Evolutionary conservation across 1,140 invertebrate species (phyloP), one percentile per base, ranked within the genome.

Genomic region (Theocolax elegans): DNA sequence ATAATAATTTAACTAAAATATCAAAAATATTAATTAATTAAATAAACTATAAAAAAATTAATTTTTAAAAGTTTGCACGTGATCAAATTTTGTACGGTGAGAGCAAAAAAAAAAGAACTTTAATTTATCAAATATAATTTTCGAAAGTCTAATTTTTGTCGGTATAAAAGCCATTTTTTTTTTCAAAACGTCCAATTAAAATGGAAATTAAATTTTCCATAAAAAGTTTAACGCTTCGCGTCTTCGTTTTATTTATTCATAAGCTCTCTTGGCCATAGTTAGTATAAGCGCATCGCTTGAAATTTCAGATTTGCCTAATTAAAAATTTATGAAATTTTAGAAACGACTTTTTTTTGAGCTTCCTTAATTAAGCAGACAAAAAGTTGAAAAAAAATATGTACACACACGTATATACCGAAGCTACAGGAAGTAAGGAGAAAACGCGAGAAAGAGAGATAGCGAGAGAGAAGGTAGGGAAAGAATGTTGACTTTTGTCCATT

Each of bases 401-500:
- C n/a, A n/a, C n/a, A n/a, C 6, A 15, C 31, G 31, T 35, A 10
- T n/a, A 35, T 35, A 35, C 4, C 4, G 4, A 35, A 35, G 31
- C 31, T 4, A 35, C 4, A 35, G 0, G 27, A 9, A 25, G 25
- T n/a, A 53, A 53, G 29, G 29, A 21, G 3, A 29, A 53, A 13
- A n/a, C 4, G 2, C 12, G 38, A 4, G 19, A 17, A 27, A 23
- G 58, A 27, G 23, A 46, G 15, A 25, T n/a, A 59, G 35, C 35
- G 21, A 35, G 35, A 59, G 21, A 38, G 31, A 27, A 58, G 12
- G 54, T 10, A 44, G 3, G 23, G n/a, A 27, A n/a, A 60, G 15
- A 60, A 15, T 46, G 58, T 60, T 60, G 58, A 60, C 40, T 46
- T 42, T 44, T 60, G 21, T 15, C 35, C 25, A 60, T 60, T 60